Conservation (phyloP, 2,113 vertebrate species). For the Stictonetta naevosa region DNA sequence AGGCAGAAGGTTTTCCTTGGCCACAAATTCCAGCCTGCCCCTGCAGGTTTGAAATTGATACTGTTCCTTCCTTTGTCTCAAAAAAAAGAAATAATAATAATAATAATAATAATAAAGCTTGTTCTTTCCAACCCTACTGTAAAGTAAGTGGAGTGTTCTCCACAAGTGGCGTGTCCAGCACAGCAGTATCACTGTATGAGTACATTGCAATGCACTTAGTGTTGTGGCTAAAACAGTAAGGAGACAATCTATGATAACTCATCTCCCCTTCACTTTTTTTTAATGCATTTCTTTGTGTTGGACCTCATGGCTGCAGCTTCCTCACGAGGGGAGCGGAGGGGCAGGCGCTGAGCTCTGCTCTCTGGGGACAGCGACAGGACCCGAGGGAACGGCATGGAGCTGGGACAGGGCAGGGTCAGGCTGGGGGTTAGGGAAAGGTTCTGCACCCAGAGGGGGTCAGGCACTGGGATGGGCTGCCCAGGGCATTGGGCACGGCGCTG, state of each 20-base stretch:
- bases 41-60: not conserved
- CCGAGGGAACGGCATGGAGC: not conserved
- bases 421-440: not conserved
- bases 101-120: not conserved
- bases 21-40: not conserved
- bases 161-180: not conserved
- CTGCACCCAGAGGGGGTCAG: not conserved
- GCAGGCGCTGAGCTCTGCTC: not conserved
- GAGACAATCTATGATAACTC: not conserved
- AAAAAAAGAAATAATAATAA: not conserved
- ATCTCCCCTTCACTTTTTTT: not conserved
- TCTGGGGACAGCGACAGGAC: not conserved
- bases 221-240: not conserved
- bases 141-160: not conserved
- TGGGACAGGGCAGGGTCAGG: not conserved
- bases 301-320: not conserved
- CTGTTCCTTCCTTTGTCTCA: not conserved
- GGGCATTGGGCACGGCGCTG: not conserved
- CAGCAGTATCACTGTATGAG: rapidly evolving
- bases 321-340: not conserved
- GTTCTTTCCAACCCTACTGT: not conserved
- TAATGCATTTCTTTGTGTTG: not conserved
- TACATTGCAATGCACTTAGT: not conserved
- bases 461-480: not conserved
- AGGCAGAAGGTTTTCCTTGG: not conserved